Percentiles rank a stretch among this genome's conserved stretches.
These are phyloP conservation scores for Apomyelois bistriatella DNA, from an alignment of 2,888 invertebrate species.

Conservation along the genomic window DNA sequence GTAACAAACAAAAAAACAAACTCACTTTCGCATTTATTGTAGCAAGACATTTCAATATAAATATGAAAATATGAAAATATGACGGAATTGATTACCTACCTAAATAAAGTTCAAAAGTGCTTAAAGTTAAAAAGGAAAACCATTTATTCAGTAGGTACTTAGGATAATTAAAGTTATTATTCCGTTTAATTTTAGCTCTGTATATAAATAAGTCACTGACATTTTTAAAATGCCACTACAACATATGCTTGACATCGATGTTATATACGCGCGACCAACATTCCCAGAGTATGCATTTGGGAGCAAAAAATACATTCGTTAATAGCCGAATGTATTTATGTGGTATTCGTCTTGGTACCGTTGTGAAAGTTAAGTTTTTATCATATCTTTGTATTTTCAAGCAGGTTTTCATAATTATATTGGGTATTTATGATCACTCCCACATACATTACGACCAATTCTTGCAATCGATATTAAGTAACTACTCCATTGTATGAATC, in stretches of 20 bases:
- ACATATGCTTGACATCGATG: conserved; percentile 1
- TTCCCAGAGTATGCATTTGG: conserved; percentile 3
- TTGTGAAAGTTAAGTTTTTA: not conserved
- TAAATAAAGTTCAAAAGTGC: too few relatives aligned
- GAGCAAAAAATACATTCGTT: conserved; percentile 2
- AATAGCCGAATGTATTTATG: conserved; percentile 6
- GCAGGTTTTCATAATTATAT: not conserved
- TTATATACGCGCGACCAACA: not conserved
- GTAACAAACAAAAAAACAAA: too few relatives aligned
- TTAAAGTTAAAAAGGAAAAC: not conserved
- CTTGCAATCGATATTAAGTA: too few relatives aligned
- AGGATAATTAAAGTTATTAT: not conserved
- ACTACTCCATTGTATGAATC: too few relatives aligned
- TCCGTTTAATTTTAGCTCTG: not conserved
- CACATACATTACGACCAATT: too few relatives aligned
- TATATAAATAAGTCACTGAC: not conserved
- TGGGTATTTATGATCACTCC: too few relatives aligned
- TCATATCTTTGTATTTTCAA: not conserved
- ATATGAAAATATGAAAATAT: too few relatives aligned
- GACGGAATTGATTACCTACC: too few relatives aligned
- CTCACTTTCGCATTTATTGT: too few relatives aligned
- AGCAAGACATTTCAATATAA: too few relatives aligned
- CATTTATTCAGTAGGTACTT: not conserved
- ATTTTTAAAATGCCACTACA: not conserved
- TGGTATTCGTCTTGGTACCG: conserved; percentile 6